Conservation (phyloP, 2,797 vertebrate species). For the Poeciliopsis presidionis region DNA sequence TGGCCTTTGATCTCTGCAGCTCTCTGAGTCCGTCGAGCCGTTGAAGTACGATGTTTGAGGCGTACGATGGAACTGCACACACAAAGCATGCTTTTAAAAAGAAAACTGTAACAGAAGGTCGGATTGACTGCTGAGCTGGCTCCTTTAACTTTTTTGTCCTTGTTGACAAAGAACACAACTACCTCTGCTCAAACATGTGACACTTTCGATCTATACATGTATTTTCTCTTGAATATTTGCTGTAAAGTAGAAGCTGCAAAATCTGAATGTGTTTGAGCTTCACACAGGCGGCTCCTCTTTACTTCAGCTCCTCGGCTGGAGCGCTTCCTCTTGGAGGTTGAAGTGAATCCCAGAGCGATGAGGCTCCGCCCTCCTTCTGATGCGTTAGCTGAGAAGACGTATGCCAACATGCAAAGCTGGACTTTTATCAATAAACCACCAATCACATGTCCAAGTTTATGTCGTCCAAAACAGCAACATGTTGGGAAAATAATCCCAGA, state of each 20-base stretch:
- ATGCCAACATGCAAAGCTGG: conserved; percentile 12
- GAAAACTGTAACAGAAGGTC: conserved; percentile 12
- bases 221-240: not conserved
- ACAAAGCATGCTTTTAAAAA: conserved; percentile 37
- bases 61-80: conserved; percentile 31
- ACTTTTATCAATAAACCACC: conserved; percentile 20
- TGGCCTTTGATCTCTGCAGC: conserved; percentile 58
- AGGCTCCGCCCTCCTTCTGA: conserved; percentile 3
- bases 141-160: conserved; percentile 20
- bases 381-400: conserved; percentile 7
- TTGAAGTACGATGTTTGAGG: conserved; percentile 26
- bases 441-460: not conserved
- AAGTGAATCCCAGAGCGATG: conserved; percentile 12
- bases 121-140: conserved; percentile 18
- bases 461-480: not conserved
- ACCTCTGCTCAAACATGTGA: not conserved
- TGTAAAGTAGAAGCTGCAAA: not conserved
- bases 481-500: not conserved
- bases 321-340: conserved; percentile 33
- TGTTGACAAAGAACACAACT: not conserved
- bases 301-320: not conserved
- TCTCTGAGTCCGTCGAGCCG: conserved; percentile 32
- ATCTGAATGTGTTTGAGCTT: conserved; percentile 25
- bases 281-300: conserved; percentile 18
- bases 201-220: not conserved